Conservation (phyloP, 2,113 vertebrate genomes). For the Pachycephala philippinensis region DNA sequence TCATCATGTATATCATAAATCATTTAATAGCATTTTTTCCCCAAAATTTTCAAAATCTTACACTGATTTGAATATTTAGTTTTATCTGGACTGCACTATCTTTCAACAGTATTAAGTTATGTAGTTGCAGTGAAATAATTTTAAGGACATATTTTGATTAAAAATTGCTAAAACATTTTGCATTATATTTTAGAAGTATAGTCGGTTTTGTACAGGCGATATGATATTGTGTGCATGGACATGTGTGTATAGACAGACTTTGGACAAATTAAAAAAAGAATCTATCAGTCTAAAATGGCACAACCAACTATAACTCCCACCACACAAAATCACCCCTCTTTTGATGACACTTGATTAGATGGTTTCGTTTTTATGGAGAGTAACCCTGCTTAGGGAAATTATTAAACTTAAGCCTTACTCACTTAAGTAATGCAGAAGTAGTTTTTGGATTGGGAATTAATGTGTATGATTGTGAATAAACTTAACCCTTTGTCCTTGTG, state of each 20-base stretch:
- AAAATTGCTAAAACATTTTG: neutral
- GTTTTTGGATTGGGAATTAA: neutral
- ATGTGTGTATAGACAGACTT: neutral
- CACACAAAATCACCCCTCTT: neutral
- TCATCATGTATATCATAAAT: neutral
- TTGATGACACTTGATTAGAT: neutral
- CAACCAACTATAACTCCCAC: neutral
- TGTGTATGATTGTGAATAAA: neutral
- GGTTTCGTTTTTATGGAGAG: neutral
- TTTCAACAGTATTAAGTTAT: neutral
- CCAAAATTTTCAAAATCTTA: neutral
- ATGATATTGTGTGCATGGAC: neutral
- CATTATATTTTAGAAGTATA: neutral
- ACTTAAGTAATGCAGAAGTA: neutral
- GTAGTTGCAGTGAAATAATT: neutral
- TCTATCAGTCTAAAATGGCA: neutral
- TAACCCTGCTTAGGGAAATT: neutral
- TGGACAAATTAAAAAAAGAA: neutral
- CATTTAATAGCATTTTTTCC: neutral
- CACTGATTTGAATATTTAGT: neutral
- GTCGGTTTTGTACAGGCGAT: neutral
- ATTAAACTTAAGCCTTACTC: neutral
- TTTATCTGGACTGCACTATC: neutral
- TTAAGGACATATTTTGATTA: neutral
- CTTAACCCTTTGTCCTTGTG: neutral